Percentiles rank a stretch among this genome's conserved stretches.
phyloP scores from a whole-genome alignment of 2,888 invertebrate genomes.

The Miltochrista miniata region DNA sequence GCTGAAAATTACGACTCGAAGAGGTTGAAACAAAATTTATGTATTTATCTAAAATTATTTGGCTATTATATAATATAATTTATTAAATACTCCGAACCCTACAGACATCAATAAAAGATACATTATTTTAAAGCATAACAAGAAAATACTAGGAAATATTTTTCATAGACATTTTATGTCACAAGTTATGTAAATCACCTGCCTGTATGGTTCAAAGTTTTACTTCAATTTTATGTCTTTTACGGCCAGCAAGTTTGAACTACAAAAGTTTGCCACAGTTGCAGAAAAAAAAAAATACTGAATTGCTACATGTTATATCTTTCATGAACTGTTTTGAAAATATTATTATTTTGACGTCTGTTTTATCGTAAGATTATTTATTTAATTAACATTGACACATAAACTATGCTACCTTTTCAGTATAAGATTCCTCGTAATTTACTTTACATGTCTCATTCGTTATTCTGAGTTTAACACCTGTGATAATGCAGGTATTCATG shows the following conservation, averaged over 20 bases:
- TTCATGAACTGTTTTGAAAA: too few relatives aligned
- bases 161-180: constrained; percentile 2
- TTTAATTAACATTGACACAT: too few relatives aligned
- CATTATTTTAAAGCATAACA: neutral
- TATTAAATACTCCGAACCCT: too few relatives aligned
- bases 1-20: too few relatives aligned
- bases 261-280: constrained; percentile 11
- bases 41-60: too few relatives aligned
- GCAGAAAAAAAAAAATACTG: neutral
- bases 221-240: constrained; percentile 26
- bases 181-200: constrained; percentile 11
- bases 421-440: neutral
- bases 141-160: neutral
- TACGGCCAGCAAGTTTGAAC: constrained; percentile 36
- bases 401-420: too few relatives aligned
- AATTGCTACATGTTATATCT: neutral
- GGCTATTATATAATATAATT: too few relatives aligned
- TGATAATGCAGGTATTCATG: too few relatives aligned
- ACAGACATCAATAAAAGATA: neutral
- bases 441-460: neutral
- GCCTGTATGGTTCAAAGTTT: constrained; percentile 3
- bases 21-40: too few relatives aligned
- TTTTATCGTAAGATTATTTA: too few relatives aligned
- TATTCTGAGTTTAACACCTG: too few relatives aligned
- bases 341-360: too few relatives aligned